These are phyloP conservation scores for Brachionichthys hirsutus DNA, from an alignment of 2,113 vertebrate genomes.

Conservation along the genomic window DNA sequence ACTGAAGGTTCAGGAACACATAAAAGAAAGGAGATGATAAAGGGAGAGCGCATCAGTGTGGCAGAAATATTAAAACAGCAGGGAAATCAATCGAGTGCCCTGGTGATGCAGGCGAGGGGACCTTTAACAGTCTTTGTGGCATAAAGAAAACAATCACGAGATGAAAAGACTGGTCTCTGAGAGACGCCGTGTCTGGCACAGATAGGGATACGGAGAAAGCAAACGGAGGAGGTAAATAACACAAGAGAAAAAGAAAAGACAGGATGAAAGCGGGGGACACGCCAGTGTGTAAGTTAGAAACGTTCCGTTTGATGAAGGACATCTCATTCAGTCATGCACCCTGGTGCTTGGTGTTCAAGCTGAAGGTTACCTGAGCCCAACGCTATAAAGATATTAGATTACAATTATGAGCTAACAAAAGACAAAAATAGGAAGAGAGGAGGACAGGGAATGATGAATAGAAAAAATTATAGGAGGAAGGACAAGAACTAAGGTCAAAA, in stretches of 20 bases:
- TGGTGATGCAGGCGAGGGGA: conserved; percentile 24
- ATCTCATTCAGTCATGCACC: conserved; percentile 29
- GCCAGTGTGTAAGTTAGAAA: neutral
- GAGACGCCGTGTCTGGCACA: conserved; percentile 9
- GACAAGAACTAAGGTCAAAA: conserved; percentile 37
- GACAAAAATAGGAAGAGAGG: conserved; percentile 9
- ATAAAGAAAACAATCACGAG: conserved; percentile 21
- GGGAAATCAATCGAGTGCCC: conserved; percentile 1
- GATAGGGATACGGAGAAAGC: conserved; percentile 1
- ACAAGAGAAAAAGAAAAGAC: neutral
- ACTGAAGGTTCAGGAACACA: conserved; percentile 1
- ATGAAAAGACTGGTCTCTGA: conserved; percentile 8
- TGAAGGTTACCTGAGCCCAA: conserved; percentile 41
- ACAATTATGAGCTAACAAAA: conserved; percentile 20
- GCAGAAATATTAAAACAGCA: conserved; percentile 20
- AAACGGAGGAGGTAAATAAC: neutral
- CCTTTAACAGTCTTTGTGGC: conserved; percentile 20
- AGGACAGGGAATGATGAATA: conserved; percentile 21
- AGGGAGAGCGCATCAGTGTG: conserved; percentile 14
- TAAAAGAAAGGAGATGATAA: conserved; percentile 11
- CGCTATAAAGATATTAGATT: conserved; percentile 39
- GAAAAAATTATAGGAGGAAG: conserved; percentile 27
- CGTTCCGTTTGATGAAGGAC: conserved; percentile 12
- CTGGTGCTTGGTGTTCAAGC: conserved; percentile 31
- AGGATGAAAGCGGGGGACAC: neutral